Conservation (phyloP, 2,797 vertebrate genomes). For the Coregonus suidteri region DNA sequence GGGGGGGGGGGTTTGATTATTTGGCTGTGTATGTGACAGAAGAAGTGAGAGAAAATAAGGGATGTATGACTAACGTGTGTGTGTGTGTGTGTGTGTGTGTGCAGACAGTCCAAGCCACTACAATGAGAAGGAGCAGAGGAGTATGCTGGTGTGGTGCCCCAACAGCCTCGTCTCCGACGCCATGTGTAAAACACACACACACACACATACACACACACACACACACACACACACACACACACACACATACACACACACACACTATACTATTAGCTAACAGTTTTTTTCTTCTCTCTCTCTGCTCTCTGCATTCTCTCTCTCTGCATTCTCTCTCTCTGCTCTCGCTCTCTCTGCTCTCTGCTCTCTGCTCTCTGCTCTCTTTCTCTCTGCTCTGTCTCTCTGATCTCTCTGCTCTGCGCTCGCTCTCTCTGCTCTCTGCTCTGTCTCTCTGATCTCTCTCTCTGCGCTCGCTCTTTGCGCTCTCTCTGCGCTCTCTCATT, state of each 20-base stretch:
- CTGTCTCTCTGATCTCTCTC: background rate
- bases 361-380: too few species aligned
- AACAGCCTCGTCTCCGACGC: constrained; percentile 85
- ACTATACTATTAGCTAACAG: background rate
- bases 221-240: constrained; percentile 5
- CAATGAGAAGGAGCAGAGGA: constrained; percentile 87
- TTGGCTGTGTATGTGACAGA: background rate
- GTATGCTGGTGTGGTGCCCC: constrained; percentile 95
- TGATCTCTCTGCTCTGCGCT: background rate
- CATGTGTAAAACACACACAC: constrained; percentile 80
- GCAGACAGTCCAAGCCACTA: constrained; percentile 80
- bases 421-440: too few species aligned
- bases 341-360: too few species aligned
- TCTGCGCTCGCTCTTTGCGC: background rate
- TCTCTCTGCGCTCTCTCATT: too few species aligned
- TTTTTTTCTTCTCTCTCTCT: background rate
- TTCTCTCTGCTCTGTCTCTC: background rate
- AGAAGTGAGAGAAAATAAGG: background rate
- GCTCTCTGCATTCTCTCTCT: background rate
- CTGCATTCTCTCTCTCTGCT: too few species aligned
- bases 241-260: background rate
- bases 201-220: constrained; percentile 36
- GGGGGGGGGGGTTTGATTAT: background rate
- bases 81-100: constrained; percentile 14
- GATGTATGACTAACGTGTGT: background rate